Percentiles rank a stretch among this genome's conserved stretches.
Conservation (phyloP, 1,140 invertebrate genomes). For the Dendrolimus punctatus region DNA sequence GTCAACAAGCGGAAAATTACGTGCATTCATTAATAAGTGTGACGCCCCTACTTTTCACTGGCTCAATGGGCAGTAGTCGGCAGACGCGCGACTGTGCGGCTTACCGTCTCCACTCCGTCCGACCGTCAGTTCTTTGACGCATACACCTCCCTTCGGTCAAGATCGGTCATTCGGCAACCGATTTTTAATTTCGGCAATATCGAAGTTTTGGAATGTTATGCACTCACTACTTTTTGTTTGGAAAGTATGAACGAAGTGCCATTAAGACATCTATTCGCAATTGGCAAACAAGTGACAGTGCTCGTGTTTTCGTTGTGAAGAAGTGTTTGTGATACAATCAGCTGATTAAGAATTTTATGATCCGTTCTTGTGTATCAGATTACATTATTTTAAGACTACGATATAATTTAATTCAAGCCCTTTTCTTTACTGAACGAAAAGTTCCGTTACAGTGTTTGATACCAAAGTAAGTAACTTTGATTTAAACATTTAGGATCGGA, state of each 20-base stretch:
- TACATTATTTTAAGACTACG: not conserved
- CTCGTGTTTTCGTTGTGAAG: too few relatives aligned
- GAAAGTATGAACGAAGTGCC: slow-evolving; percentile 26
- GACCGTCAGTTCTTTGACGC: too few relatives aligned
- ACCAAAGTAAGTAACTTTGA: too few relatives aligned
- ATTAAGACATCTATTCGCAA: too few relatives aligned
- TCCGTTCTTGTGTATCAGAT: not conserved
- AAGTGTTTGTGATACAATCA: slow-evolving; percentile 18
- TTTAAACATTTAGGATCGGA: too few relatives aligned
- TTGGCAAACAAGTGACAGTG: too few relatives aligned
- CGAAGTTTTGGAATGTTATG: slow-evolving; percentile 5
- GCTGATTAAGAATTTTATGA: slow-evolving; percentile 15
- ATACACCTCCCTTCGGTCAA: slow-evolving; percentile 18
- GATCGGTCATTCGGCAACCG: not conserved
- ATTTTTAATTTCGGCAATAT: slow-evolving; percentile 10
- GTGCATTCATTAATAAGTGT: slow-evolving; percentile 24
- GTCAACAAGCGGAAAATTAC: slow-evolving; percentile 55
- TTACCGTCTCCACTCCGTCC: too few relatives aligned
- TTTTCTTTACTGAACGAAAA: too few relatives aligned
- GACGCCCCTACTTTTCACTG: slow-evolving; percentile 59
- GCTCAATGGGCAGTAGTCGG: slow-evolving; percentile 28
- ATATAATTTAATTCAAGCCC: too few relatives aligned
- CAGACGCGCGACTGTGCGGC: slow-evolving; percentile 14
- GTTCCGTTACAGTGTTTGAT: too few relatives aligned
- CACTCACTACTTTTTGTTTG: slow-evolving; percentile 46